phyloP scores from a whole-genome alignment of 2,113 vertebrate species.

The Anolis carolinensis region DNA sequence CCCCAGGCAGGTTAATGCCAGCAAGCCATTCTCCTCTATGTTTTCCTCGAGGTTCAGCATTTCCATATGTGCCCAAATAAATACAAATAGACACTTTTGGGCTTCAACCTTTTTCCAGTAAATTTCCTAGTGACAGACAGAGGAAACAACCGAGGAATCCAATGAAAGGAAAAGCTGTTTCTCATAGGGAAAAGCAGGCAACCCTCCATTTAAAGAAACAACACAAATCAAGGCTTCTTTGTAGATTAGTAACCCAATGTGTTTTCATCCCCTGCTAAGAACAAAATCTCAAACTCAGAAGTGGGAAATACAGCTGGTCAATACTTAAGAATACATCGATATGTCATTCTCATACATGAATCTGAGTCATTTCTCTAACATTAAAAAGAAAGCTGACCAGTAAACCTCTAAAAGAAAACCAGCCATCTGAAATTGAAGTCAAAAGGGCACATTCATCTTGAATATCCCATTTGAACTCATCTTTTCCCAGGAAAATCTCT shows the following conservation, averaged over 20 bases:
- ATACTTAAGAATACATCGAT: background rate
- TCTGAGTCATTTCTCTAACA: background rate
- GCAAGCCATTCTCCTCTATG: conserved; percentile 61
- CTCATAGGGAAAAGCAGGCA: conserved; percentile 38
- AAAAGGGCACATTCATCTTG: background rate
- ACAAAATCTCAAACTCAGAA: background rate
- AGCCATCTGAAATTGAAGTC: background rate
- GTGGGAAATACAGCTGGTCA: background rate
- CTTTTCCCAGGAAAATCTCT: background rate
- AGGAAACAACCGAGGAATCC: conserved; percentile 52
- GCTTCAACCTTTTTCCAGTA: conserved; percentile 50
- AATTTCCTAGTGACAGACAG: conserved; percentile 57
- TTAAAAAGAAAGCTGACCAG: background rate
- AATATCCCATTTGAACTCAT: too few relatives aligned
- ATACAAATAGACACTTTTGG: conserved; percentile 54
- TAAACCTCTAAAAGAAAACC: background rate
- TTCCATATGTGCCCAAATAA: conserved; percentile 56
- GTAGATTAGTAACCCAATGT: conserved; percentile 12
- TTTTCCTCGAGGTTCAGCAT: conserved; percentile 45
- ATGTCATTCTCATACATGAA: background rate
- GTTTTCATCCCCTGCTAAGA: background rate
- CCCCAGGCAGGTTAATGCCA: conserved; percentile 63
- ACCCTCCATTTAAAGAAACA: conserved; percentile 21
- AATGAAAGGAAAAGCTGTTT: conserved; percentile 54
- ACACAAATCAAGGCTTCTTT: conserved; percentile 54